Conservation (phyloP, 2,113 vertebrate species). For the Ammodramus savannarum region DNA sequence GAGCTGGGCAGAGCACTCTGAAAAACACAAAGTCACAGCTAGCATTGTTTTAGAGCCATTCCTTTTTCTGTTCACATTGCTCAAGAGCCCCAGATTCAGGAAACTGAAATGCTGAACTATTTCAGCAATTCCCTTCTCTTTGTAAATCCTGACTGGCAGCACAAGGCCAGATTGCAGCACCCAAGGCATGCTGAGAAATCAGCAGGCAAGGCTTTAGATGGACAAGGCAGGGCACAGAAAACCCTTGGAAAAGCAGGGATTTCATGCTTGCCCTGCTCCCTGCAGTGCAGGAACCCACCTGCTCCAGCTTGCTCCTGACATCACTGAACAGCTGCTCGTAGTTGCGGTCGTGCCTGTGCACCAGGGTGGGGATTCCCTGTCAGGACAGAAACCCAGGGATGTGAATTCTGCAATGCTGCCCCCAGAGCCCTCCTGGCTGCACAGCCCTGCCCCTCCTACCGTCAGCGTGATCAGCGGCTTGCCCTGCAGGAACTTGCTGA, state of each 20-base stretch:
- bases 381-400: not conserved
- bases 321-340: constrained; percentile 85
- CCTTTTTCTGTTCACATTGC: not conserved
- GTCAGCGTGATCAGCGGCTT: constrained; percentile 83
- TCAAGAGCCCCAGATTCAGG: not conserved
- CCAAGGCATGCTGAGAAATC: not conserved
- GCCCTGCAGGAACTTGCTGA: constrained; percentile 85
- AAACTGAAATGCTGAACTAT: not conserved
- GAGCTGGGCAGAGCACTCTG: constrained; percentile 80
- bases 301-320: constrained; percentile 80
- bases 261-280: not conserved
- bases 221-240: not conserved
- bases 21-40: not conserved
- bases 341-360: constrained; percentile 86
- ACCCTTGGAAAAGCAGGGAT: not conserved
- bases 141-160: not conserved
- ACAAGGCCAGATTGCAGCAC: not conserved
- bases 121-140: not conserved
- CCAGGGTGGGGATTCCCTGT: constrained; percentile 90
- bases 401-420: not conserved
- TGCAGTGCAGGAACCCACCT: constrained; percentile 73
- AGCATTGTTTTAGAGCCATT: not conserved
- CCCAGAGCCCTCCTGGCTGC: not conserved
- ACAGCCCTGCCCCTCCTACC: constrained; percentile 59
- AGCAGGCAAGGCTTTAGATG: not conserved